Conservation (phyloP, 2,113 vertebrate genomes). For the Rhipidura dahli region DNA sequence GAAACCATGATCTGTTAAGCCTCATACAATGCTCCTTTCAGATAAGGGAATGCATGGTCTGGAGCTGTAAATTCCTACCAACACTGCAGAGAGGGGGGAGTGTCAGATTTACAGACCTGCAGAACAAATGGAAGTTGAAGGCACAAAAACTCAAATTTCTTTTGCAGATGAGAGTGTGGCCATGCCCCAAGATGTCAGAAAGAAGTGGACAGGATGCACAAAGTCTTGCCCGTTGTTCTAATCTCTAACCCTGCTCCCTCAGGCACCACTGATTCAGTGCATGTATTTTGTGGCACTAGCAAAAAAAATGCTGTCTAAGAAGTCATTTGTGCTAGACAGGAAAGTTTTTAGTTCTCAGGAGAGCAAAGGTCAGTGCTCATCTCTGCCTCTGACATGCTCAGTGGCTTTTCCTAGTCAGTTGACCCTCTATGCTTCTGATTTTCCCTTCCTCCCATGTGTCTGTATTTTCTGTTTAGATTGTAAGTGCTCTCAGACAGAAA, state of each 20-base stretch:
- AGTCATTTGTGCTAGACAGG: neutral
- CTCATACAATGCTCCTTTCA: neutral
- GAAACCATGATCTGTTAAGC: neutral
- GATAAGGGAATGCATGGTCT: neutral
- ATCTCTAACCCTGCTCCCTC: neutral
- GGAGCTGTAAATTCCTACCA: slow-evolving; percentile 22
- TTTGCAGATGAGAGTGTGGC: neutral
- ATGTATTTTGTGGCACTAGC: neutral
- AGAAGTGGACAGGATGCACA: neutral
- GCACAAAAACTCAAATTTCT: neutral
- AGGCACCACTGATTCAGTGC: rapidly evolving
- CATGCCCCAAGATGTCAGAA: neutral
- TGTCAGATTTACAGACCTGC: neutral
- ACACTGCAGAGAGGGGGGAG: neutral
- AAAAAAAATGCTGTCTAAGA: neutral
- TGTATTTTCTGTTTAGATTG: slow-evolving; percentile 1
- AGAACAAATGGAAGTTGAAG: neutral
- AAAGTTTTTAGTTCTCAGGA: neutral
- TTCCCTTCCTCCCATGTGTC: neutral
- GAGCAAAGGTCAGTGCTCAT: neutral
- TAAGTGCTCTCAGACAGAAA: neutral
- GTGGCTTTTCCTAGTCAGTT: neutral
- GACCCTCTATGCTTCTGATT: slow-evolving; percentile 8
- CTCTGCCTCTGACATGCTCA: neutral
- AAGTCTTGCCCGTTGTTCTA: neutral